These are phyloP conservation scores for Drosophila setosimentum DNA, from an alignment of 2,888 invertebrate genomes.

Conservation along the genomic window DNA sequence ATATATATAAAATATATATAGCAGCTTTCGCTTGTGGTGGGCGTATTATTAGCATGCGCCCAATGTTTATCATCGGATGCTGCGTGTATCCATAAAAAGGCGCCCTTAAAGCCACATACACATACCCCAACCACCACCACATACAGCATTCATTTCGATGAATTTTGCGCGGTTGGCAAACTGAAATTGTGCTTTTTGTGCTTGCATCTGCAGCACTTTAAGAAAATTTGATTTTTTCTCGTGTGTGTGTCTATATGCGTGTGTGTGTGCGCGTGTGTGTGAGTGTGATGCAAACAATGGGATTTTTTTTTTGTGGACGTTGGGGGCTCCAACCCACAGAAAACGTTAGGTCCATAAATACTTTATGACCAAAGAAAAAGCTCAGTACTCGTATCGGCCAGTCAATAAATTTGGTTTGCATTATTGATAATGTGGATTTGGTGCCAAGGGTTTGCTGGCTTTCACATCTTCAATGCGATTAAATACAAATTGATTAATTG, in stretches of 20 bases:
- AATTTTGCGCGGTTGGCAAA: conserved; percentile 5
- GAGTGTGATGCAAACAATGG: no score
- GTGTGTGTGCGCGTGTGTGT: no score
- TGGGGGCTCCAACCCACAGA: no score
- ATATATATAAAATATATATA: no score
- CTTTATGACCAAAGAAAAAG: neutral
- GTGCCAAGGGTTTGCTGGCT: neutral
- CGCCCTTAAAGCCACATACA: neutral
- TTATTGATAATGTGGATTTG: conserved; percentile 7
- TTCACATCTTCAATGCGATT: conserved; percentile 1
- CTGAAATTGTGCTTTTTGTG: conserved; percentile 35
- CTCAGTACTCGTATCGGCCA: neutral
- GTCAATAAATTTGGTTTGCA: conserved; percentile 8
- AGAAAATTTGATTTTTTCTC: no score
- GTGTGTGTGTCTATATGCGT: no score
- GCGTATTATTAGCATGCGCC: conserved; percentile 29
- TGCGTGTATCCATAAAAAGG: conserved; percentile 21
- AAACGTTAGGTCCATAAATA: neutral
- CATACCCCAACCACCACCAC: neutral
- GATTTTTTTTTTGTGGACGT: no score
- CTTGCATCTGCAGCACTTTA: conserved; percentile 40
- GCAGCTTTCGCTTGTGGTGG: neutral
- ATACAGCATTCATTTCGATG: conserved; percentile 11
- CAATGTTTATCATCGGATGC: conserved; percentile 22
- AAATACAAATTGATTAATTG: conserved; percentile 9